Evolutionary conservation across 2,888 invertebrate species (phyloP).

Genomic region (Epirrhoe tristata): DNA sequence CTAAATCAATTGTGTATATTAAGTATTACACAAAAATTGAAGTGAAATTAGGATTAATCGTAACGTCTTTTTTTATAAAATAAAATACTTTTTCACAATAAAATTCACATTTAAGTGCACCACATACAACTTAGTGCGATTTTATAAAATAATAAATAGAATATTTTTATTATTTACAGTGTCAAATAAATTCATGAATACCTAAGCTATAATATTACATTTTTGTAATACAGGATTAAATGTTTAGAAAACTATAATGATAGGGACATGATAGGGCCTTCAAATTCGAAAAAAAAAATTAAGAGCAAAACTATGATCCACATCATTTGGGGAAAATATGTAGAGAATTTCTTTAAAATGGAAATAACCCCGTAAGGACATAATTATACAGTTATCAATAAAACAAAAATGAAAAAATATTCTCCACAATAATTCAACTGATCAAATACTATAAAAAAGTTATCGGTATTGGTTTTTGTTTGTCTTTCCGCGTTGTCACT

Average conservation of each 20-base stretch:
- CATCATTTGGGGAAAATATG: not conserved
- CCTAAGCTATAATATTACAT: slow-evolving; percentile 3
- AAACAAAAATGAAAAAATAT: not conserved
- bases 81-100: slow-evolving; percentile 52
- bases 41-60: slow-evolving; percentile 42
- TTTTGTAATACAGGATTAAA: slow-evolving; percentile 2
- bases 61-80: slow-evolving; percentile 70
- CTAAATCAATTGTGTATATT: slow-evolving; percentile 15
- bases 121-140: slow-evolving; percentile 37
- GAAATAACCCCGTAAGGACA: slow-evolving; percentile 28
- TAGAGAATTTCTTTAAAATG: not conserved
- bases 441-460: not conserved
- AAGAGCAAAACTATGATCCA: not conserved
- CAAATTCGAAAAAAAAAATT: not conserved
- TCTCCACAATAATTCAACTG: not conserved
- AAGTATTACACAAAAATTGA: slow-evolving; percentile 35
- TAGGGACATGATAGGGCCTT: not conserved
- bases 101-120: slow-evolving; percentile 61
- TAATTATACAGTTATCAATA: not conserved
- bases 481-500: not conserved
- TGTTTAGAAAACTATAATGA: not conserved
- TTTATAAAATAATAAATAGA: slow-evolving; percentile 18
- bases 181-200: slow-evolving; percentile 18
- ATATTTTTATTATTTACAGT: slow-evolving; percentile 12
- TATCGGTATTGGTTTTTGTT: not conserved